A percentile compares a stretch with the other conserved stretches of the same genome.
phyloP scores from a whole-genome alignment of 2,797 vertebrate genomes.

The Anolis apletophallus region DNA sequence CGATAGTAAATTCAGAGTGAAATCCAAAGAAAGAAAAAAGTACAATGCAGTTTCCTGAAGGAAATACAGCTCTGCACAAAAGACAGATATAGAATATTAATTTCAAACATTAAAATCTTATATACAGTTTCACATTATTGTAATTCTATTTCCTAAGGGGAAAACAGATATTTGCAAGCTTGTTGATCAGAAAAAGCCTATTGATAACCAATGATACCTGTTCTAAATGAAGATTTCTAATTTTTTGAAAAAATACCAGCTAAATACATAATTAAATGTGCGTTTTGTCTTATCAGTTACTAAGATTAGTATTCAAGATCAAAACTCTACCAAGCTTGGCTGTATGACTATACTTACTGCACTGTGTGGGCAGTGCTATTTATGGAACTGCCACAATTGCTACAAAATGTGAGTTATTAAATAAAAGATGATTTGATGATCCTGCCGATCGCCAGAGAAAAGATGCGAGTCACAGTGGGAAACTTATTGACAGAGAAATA shows the following conservation, averaged over 20 bases:
- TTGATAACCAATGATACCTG: not conserved
- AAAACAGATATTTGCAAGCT: not conserved
- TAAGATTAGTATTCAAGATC: not conserved
- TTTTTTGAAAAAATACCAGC: not conserved
- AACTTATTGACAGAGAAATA: not conserved
- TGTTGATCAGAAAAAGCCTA: not conserved
- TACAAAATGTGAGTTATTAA: not conserved
- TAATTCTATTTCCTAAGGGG: not conserved
- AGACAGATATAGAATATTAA: not conserved
- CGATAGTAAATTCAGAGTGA: not conserved
- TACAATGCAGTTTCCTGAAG: conserved; percentile 8
- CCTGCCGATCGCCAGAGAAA: not conserved
- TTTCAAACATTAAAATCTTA: not conserved
- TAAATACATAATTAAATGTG: not conserved
- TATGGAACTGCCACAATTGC: not conserved
- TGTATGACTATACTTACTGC: not conserved
- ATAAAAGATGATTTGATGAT: conserved; percentile 4
- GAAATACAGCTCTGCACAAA: not conserved
- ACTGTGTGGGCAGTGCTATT: not conserved
- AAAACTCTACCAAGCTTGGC: not conserved
- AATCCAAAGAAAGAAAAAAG: not conserved
- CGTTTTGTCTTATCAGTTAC: not conserved
- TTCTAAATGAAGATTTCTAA: conserved; percentile 2
- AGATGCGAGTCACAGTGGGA: not conserved
- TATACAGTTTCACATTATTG: conserved; percentile 8